Conservation (phyloP, 2,113 vertebrate species). For the Parotia lawesii region DNA sequence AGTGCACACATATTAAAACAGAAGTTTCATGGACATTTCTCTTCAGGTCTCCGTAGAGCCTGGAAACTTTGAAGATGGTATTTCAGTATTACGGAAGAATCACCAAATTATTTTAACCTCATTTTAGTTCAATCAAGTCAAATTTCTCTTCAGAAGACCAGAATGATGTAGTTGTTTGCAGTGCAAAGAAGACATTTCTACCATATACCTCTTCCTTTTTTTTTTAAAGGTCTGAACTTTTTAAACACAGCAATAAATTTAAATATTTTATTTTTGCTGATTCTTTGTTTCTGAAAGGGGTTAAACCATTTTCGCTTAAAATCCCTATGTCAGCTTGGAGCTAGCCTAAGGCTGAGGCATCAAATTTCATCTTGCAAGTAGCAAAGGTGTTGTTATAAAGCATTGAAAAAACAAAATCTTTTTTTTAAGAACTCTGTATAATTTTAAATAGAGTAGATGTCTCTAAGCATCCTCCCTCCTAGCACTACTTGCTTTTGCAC, state of each 20-base stretch:
- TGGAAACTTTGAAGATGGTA: background rate
- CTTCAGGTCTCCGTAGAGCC: background rate
- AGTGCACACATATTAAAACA: fast-evolving
- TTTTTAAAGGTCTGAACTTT: background rate
- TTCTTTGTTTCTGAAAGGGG: background rate
- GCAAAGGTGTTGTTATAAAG: background rate
- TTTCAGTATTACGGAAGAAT: background rate
- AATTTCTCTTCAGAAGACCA: background rate
- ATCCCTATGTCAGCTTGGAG: background rate
- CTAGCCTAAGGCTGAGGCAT: background rate
- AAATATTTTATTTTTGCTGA: background rate
- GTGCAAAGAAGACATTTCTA: background rate
- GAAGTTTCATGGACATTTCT: background rate
- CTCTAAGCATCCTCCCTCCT: background rate
- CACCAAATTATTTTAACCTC: background rate
- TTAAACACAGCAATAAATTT: background rate
- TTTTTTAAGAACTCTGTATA: background rate
- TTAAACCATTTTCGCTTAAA: background rate
- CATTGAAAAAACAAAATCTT: background rate
- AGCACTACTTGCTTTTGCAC: background rate
- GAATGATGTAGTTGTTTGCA: background rate
- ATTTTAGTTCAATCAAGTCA: background rate
- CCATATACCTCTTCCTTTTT: background rate
- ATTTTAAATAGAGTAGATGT: background rate
- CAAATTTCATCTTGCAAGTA: background rate